A percentile compares a stretch with the other conserved stretches of the same genome.
Evolutionary conservation across 2,888 invertebrate species (phyloP).

Genomic region (Sinelater perroti): DNA sequence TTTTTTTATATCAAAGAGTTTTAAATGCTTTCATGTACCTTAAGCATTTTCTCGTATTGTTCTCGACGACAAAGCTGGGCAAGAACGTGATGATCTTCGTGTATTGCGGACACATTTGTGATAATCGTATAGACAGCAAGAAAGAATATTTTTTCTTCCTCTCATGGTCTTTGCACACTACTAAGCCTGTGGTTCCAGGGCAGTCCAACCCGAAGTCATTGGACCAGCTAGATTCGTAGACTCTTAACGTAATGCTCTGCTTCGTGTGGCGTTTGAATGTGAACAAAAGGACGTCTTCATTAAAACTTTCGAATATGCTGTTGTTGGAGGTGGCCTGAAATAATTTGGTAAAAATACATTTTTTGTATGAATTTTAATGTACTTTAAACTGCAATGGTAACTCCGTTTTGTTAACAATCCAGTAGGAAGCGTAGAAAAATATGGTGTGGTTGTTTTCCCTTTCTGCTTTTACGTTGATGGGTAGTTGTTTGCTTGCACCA

Average conservation of each 20-base stretch:
- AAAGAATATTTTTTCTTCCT: slow-evolving; percentile 77
- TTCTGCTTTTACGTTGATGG: slow-evolving; percentile 73
- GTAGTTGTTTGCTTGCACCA: slow-evolving; percentile 69
- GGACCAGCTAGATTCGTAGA: slow-evolving; percentile 73
- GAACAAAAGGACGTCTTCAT: slow-evolving; percentile 76
- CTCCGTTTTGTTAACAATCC: slow-evolving; percentile 90
- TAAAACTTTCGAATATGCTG: slow-evolving; percentile 41
- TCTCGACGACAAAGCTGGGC: slow-evolving; percentile 81
- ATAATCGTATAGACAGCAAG: slow-evolving; percentile 72
- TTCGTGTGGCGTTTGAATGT: slow-evolving; percentile 66
- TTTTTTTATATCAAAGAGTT: not conserved
- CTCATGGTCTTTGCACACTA: slow-evolving; percentile 77
- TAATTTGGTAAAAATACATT: not conserved
- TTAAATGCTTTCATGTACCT: slow-evolving; percentile 47
- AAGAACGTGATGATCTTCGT: slow-evolving; percentile 82
- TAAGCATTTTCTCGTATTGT: slow-evolving; percentile 69
- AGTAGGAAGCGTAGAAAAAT: slow-evolving; percentile 81
- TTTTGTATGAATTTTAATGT: slow-evolving; percentile 41
- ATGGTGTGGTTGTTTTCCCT: slow-evolving; percentile 71
- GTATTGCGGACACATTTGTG: slow-evolving; percentile 75
- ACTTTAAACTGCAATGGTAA: slow-evolving; percentile 84
- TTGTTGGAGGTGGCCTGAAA: slow-evolving; percentile 29
- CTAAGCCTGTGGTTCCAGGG: slow-evolving; percentile 78
- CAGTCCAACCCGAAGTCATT: slow-evolving; percentile 72
- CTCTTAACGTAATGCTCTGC: slow-evolving; percentile 64